Evolutionary conservation across 2,797 vertebrate genomes (phyloP), one percentile per base, ranked within the genome.

Genomic region (Phalloptychus januarius): DNA sequence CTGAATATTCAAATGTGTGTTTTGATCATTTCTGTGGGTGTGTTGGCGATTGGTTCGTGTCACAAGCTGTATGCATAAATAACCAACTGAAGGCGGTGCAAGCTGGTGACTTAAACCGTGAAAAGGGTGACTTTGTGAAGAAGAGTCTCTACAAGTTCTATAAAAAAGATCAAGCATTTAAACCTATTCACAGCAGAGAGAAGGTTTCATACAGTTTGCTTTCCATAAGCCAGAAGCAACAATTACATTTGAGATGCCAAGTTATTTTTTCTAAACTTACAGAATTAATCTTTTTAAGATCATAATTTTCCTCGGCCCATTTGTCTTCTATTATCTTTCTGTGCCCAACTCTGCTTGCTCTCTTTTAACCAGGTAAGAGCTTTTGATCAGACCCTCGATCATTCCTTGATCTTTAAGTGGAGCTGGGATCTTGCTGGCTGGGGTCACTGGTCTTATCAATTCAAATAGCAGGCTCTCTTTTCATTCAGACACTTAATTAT

Each of bases 291-390:
- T 72, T 74, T 85, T 56, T 0, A 18, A 11, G 11, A 77, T 77
- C 63, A 72, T 85, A 31, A 85, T 88, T 90, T 84, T 33, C 86
- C 76, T 61, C 71, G 7, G 25, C 20, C 72, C 80, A 40, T 86
- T 88, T 84, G 72, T 88, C 80, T 85, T 71, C 74, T 84, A 83
- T 89, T 89, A 91, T 91, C 88, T 80, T 75, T 71, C n/a, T 31
- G 1, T 31, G 40, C 74, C 76, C 75, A 74, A 80, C 5, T 2
- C 78, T 76, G 74, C 23, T 18, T 69, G 4, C 50, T 88, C 89
- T 78, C 82, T 71, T 90, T 83, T 52, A 70, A 72, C 50, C 81
- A 85, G 88, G 82, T 88, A 84, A 84, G 84, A 87, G 77, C 85
- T 82, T 83, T 84, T 77, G 79, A 88, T 74, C 78, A 67, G 63